A percentile compares a stretch with the other conserved stretches of the same genome.
Conservation (phyloP, 1,140 invertebrate species). For the Brachionus paranguensis region DNA sequence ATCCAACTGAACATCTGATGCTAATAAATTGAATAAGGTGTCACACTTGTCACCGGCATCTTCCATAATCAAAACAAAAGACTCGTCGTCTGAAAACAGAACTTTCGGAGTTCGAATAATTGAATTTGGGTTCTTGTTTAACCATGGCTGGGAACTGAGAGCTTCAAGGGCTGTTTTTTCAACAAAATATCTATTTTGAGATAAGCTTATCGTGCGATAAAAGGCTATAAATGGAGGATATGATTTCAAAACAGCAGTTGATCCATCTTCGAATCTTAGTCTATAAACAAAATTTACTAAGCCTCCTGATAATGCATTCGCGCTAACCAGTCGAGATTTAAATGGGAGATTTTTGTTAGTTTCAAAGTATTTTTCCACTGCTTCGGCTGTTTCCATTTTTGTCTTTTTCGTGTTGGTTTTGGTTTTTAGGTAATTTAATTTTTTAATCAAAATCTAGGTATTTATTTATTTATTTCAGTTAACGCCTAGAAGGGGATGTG, state of each 20-base stretch:
- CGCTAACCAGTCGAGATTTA: not conserved
- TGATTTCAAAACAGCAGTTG: constrained; percentile 17
- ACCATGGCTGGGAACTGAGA: not conserved
- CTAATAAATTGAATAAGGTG: constrained; percentile 1
- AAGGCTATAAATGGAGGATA: not conserved
- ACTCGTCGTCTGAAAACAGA: not conserved
- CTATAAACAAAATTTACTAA: constrained; percentile 26
- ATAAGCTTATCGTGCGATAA: not conserved
- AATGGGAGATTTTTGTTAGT: not conserved
- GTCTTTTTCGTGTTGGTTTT: not conserved
- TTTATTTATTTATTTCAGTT: no score
- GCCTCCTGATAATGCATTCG: not conserved
- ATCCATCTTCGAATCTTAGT: constrained; percentile 15
- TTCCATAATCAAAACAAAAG: constrained; percentile 31
- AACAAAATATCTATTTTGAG: constrained; percentile 2
- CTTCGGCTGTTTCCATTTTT: constrained; percentile 19
- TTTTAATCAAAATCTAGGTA: constrained; percentile 4
- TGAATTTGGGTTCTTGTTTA: not conserved
- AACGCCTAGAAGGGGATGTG: no score
- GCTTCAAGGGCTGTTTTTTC: constrained; percentile 18
- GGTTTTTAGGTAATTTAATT: not conserved
- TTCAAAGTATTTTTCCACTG: not conserved
- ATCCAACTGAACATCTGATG: not conserved
- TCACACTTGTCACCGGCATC: not conserved
- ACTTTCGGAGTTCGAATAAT: constrained; percentile 15